Percentiles rank a stretch among this genome's conserved stretches.
These are phyloP conservation scores for Adoxophyes honmai DNA, from an alignment of 1,140 invertebrate species.

Conservation along the genomic window DNA sequence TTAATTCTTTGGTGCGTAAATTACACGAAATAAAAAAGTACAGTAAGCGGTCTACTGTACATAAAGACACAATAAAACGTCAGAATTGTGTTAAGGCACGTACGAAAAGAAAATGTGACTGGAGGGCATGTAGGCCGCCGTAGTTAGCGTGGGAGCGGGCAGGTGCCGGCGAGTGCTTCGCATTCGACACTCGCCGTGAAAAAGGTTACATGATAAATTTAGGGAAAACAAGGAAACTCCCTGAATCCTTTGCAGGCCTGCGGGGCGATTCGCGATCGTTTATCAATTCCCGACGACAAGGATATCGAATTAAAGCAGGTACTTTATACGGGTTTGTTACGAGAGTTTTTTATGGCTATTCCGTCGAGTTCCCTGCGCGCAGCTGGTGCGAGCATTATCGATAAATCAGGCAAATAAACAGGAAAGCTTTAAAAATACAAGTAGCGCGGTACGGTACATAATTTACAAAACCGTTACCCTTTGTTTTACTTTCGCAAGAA, in stretches of 20 bases:
- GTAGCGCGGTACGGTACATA: neutral
- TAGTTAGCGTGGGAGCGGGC: slow-evolving; percentile 37
- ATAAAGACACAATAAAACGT: slow-evolving; percentile 33
- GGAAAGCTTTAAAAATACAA: no score
- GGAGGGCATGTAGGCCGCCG: slow-evolving; percentile 35
- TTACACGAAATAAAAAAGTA: no score
- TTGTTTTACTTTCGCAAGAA: no score
- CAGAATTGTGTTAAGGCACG: slow-evolving; percentile 21
- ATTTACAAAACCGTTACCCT: neutral
- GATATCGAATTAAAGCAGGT: slow-evolving; percentile 14
- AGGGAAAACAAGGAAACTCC: slow-evolving; percentile 9
- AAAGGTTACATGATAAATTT: neutral
- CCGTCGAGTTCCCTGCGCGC: neutral
- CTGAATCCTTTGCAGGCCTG: slow-evolving; percentile 1
- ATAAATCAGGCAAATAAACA: slow-evolving; percentile 8
- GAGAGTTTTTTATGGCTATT: slow-evolving; percentile 7
- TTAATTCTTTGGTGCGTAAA: no score
- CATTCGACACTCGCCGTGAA: neutral
- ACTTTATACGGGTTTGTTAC: slow-evolving; percentile 12
- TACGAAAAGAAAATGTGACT: slow-evolving; percentile 40
- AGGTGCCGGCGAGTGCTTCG: slow-evolving; percentile 24
- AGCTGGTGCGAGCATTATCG: neutral
- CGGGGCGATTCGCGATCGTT: slow-evolving; percentile 13
- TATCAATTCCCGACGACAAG: slow-evolving; percentile 12
- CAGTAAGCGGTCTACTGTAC: slow-evolving; percentile 20